A percentile compares a stretch with the other conserved stretches of the same genome.
Evolutionary conservation across 2,113 vertebrate species (phyloP).

Genomic region (Capreolus pygargus): DNA sequence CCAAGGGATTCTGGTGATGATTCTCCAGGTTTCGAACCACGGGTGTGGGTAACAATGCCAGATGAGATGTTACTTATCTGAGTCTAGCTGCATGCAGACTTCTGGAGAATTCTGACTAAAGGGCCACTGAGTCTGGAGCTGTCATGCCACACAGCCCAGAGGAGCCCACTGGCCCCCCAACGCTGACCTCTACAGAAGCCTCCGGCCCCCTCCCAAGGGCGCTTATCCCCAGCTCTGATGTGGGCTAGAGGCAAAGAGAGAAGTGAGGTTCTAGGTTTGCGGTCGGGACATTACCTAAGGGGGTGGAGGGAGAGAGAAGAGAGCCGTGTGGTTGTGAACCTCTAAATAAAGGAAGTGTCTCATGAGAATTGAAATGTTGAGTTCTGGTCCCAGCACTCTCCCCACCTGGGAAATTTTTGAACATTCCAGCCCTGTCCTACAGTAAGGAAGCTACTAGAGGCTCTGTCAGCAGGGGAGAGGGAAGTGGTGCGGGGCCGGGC

Average conservation of each 20-base stretch:
- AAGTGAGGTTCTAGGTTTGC: conserved; percentile 11
- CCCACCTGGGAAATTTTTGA: conserved; percentile 16
- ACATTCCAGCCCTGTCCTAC: neutral
- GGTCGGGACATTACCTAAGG: neutral
- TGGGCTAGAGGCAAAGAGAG: neutral
- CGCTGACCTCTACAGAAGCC: neutral
- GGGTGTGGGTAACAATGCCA: neutral
- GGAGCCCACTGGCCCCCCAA: neutral
- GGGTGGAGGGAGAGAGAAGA: neutral
- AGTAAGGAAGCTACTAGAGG: neutral
- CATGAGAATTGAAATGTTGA: neutral
- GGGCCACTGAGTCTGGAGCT: neutral
- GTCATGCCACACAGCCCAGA: neutral
- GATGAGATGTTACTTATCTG: neutral
- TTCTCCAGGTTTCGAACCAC: neutral
- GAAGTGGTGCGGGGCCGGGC: neutral
- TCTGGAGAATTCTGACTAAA: neutral
- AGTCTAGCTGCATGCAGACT: neutral
- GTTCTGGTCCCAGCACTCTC: neutral
- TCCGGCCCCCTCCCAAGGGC: neutral
- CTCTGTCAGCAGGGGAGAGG: neutral
- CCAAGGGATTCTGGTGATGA: neutral
- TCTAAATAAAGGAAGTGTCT: conserved; percentile 55
- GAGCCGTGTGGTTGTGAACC: neutral
- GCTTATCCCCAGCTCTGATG: neutral